Base-by-base conservation (phyloP, 1,140 invertebrate species). In the Pollicipes pollicipes region DNA sequence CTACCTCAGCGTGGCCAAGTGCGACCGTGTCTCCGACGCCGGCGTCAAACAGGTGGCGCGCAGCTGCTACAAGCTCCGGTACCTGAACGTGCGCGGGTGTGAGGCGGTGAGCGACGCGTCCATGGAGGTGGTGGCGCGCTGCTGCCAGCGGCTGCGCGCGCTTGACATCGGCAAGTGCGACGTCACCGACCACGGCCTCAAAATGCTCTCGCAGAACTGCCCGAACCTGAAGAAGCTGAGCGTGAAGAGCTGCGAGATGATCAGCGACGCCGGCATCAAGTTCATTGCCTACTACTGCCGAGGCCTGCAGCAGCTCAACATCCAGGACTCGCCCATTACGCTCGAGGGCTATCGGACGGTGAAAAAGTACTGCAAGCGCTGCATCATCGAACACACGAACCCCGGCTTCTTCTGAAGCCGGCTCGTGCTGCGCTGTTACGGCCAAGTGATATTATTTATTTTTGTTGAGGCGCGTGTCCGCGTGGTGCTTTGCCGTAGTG, bases 361-460 rank as follows among this genome's bases (percentile, higher is more conserved):
- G 27, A 94, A 94, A 78, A 90, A 90, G 76, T 93, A 90, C 77
- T 95, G 92, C 78, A 89, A 91, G 76, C 81, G 89, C 74, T 95
- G 92, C 79, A 88, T 95, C 70, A 95, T 95, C 74, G 92, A 95
- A 79, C 92, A 96, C 76, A 95, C 91, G 0, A 95, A 96, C 81
- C 92, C 92, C 67, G 91, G 90, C 30, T 93, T 96, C 79, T 93
- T 87, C 80, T 91, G 77, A 76, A 3, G 64, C 64, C 64, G n/a
- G 24, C 64, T 3, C 64, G 27, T 8, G 24, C 3, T n/a, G 45
- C 13, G 13, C 13, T 21, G 24, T 3, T 8, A 58, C 45, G 24
- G 24, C 45, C 45, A 58, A 10, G 45, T 58, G 45, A 58, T 58
- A 58, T 58, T 58, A 58, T 58, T 58, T 58, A 58, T 58, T 58